Evolutionary conservation across 2,888 invertebrate genomes (phyloP).

Genomic region (Bombylius major): DNA sequence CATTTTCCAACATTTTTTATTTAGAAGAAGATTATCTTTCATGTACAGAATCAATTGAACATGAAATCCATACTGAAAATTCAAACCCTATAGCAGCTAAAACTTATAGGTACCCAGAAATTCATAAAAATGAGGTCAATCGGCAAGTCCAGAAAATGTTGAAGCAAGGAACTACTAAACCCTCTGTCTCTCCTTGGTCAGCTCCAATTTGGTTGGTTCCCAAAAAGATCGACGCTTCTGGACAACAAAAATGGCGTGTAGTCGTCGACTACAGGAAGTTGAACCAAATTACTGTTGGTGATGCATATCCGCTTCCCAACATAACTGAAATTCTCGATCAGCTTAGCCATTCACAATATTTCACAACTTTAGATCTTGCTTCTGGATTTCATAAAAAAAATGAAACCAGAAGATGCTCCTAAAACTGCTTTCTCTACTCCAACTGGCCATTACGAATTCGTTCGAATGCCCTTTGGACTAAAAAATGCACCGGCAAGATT

Average conservation of each 20-base stretch:
- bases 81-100: not conserved
- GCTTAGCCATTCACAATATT: too few species aligned
- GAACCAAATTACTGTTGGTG: not conserved
- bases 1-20: not conserved
- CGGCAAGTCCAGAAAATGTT: slow-evolving; percentile 6
- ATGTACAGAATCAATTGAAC: not conserved
- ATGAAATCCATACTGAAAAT: not conserved
- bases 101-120: not conserved
- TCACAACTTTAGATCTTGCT: too few species aligned
- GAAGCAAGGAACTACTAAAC: slow-evolving; percentile 1
- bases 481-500: not conserved
- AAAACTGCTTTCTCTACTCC: slow-evolving; percentile 9
- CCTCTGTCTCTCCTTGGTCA: slow-evolving; percentile 2
- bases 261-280: slow-evolving; percentile 4
- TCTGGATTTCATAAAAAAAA: too few species aligned
- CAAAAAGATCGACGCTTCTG: slow-evolving; percentile 3
- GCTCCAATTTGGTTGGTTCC: slow-evolving; percentile 3
- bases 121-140: not conserved
- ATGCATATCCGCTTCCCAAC: not conserved
- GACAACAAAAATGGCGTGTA: slow-evolving; percentile 5
- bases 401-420: not conserved
- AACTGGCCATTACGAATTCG: slow-evolving; percentile 4
- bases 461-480: slow-evolving; percentile 4
- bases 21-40: not conserved
- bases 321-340: not conserved